Conservation (phyloP, 2,113 vertebrate species). For the Ceyx margarethae region DNA sequence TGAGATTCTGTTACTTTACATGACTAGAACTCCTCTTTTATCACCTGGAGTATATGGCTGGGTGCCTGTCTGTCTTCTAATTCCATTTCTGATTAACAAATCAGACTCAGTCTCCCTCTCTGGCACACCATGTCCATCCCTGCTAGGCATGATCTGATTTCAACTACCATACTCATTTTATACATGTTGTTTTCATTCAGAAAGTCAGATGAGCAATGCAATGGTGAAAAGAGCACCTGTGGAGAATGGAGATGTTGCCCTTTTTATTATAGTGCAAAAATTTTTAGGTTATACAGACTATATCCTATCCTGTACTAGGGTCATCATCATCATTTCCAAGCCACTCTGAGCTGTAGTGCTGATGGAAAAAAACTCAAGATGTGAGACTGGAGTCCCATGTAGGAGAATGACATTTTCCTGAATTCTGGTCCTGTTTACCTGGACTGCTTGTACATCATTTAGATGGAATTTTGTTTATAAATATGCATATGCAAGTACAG, state of each 20-base stretch:
- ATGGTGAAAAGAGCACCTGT: not conserved
- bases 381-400: fast-evolving
- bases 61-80: not conserved
- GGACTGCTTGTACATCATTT: not conserved
- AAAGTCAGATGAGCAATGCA: not conserved
- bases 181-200: not conserved
- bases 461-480: not conserved
- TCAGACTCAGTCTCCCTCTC: not conserved
- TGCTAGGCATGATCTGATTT: not conserved
- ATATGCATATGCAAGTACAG: not conserved
- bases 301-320: not conserved
- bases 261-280: not conserved
- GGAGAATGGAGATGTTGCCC: not conserved
- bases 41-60: not conserved
- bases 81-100: not conserved
- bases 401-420: not conserved
- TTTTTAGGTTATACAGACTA: not conserved
- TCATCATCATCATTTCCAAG: not conserved
- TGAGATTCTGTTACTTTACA: not conserved
- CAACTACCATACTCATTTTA: not conserved
- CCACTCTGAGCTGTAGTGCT: not conserved
- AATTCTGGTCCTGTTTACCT: not conserved
- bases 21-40: not conserved
- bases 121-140: not conserved
- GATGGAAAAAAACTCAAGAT: not conserved